Percentiles rank a stretch among this genome's conserved stretches.
phyloP scores from a whole-genome alignment of 1,140 invertebrate species.

The Wiebesia pumilae region DNA sequence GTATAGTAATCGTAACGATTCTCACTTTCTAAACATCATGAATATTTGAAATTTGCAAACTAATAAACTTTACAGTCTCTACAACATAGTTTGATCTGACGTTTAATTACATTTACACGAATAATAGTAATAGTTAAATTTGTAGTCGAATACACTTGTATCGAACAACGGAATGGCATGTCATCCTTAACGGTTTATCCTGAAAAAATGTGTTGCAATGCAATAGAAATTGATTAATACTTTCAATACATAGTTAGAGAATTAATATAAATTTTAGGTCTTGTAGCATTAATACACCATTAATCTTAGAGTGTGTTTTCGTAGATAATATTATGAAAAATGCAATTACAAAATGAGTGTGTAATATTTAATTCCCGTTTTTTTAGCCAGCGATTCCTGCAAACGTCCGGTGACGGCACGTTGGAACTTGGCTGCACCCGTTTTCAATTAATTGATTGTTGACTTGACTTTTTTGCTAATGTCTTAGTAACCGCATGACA shows the following conservation, averaged over 20 bases:
- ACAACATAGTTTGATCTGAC: too few species aligned
- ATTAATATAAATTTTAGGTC: too few species aligned
- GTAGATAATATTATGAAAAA: not conserved
- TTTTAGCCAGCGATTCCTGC: slow-evolving; percentile 51
- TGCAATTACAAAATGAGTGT: not conserved
- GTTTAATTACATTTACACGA: too few species aligned
- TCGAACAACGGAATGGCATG: too few species aligned
- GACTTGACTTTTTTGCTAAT: slow-evolving; percentile 66
- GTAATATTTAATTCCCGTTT: not conserved
- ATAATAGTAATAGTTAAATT: too few species aligned
- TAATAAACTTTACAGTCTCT: not conserved
- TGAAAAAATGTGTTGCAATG: too few species aligned
- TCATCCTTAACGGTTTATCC: too few species aligned
- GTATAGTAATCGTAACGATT: too few species aligned
- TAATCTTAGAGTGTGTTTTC: not conserved
- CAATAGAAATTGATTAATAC: too few species aligned
- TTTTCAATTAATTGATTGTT: slow-evolving; percentile 69
- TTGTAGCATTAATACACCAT: not conserved
- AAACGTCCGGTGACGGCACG: slow-evolving; percentile 58
- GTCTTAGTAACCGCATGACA: slow-evolving; percentile 71
- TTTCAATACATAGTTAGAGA: too few species aligned
- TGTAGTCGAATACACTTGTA: too few species aligned
- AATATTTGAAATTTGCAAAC: not conserved
- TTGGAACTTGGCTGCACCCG: slow-evolving; percentile 64
- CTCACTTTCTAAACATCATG: not conserved